Base-by-base conservation (phyloP, 2,797 vertebrate genomes). In the Pseudopleuronectes americanus region DNA sequence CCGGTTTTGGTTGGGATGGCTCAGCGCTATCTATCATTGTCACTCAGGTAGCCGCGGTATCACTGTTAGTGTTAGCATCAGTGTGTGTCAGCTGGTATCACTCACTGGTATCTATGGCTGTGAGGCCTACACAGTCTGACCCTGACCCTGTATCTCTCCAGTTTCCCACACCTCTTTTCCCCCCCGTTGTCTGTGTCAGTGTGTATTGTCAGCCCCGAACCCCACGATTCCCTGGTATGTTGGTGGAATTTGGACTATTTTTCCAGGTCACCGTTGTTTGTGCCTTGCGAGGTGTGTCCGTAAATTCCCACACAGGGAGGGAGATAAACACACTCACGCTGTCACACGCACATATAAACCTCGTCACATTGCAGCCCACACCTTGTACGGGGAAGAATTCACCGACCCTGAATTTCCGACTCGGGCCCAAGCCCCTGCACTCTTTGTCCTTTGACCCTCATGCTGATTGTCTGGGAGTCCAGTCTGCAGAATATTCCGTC, bases 181-280 rank as follows among this genome's bases (percentile, higher is more conserved):
- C 84, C 85, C 64, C 69, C 68, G 5, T 68, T 77, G 55, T 61
- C 23, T 62, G 74, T 63, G 59, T 76, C 55, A 55, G 73, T 89
- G 77, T 82, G 74, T 83, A 78, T 86, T 83, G 85, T 89, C 84
- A 83, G 77, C 67, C 56, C 56, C 70, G 80, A 87, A 88, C 80
- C 80, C 81, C 83, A 71, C 81, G 81, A 90, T 92, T 91, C 84
- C 68, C 74, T 89, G 90, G 89, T 88, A 91, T 92, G 90, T 89
- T 89, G 74, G 68, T 89, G 92, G 92, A 93, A 94, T 93, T 91
- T 85, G 24, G 70, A 80, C 87, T 87, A 93, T 93, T 91, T 92
- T 87, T 86, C 82, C 83, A 91, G 91, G 92, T 93, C 93, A 92
- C 91, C 57, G 70, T 90, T 92, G 92, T 93, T 93, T 92, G 91